Evolutionary conservation across 2,113 vertebrate genomes (phyloP).

Genomic region (Eptesicus fuscus): DNA sequence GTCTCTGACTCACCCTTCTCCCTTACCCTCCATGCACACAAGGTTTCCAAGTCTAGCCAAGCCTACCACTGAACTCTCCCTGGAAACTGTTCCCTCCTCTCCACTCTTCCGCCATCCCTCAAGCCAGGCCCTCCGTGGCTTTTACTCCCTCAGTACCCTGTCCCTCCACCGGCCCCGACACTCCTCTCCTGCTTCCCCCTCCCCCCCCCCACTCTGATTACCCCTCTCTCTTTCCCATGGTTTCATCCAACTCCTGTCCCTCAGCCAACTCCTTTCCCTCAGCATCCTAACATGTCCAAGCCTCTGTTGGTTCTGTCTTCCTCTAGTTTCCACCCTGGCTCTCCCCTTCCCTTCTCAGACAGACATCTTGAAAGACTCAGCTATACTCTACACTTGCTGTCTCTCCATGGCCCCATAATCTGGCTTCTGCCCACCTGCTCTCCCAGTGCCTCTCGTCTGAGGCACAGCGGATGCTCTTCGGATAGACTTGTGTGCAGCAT

Average conservation of each 20-base stretch:
- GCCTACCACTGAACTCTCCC: not conserved
- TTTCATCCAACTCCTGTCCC: not conserved
- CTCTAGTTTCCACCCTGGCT: not conserved
- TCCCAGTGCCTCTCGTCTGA: not conserved
- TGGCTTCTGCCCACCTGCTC: not conserved
- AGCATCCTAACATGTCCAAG: not conserved
- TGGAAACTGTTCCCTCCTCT: not conserved
- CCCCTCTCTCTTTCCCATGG: no score
- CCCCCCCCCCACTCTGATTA: not conserved
- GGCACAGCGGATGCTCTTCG: not conserved
- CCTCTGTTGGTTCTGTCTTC: not conserved
- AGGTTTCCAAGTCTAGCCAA: not conserved
- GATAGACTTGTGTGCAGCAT: not conserved
- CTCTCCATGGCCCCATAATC: not conserved
- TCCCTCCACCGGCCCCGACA: no score
- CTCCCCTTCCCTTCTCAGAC: not conserved
- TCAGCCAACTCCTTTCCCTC: not conserved
- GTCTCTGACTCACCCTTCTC: not conserved
- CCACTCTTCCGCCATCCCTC: not conserved
- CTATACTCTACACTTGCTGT: not conserved
- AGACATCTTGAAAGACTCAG: not conserved
- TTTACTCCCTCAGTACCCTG: not conserved
- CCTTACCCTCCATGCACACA: not conserved
- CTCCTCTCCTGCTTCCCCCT: not conserved
- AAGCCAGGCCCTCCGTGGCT: not conserved